Evolutionary conservation across 1,140 invertebrate genomes (phyloP).

Genomic region (Bathynomus jamesi): DNA sequence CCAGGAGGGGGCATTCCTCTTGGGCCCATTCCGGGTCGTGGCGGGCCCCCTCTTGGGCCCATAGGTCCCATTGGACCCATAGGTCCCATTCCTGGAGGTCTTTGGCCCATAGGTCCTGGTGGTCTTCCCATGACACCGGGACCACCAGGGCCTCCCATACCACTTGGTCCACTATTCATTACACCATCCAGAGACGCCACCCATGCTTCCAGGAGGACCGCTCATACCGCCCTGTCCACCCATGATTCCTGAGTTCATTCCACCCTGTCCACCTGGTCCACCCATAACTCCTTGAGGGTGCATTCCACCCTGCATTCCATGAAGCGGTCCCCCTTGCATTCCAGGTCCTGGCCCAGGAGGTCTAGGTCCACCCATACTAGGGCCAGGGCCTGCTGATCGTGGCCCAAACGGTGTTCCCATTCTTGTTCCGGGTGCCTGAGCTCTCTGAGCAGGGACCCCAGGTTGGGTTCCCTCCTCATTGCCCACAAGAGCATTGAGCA

Average conservation of each 20-base stretch:
- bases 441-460: conserved; percentile 10
- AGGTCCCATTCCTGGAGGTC: conserved; percentile 17
- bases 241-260: neutral
- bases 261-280: neutral
- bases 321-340: conserved; percentile 4
- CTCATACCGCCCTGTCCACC: neutral
- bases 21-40: conserved; percentile 27
- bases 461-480: conserved; percentile 39
- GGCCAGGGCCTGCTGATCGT: conserved; percentile 23
- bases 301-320: conserved; percentile 13
- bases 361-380: conserved; percentile 14
- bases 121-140: conserved; percentile 15
- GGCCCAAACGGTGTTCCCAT: conserved; percentile 23
- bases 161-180: neutral
- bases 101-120: conserved; percentile 19
- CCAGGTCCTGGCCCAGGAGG: conserved; percentile 18
- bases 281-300: neutral
- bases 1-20: conserved; percentile 27
- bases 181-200: conserved; percentile 1
- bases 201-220: neutral
- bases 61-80: conserved; percentile 7
- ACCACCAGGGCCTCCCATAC: conserved; percentile 7
- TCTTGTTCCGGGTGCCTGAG: conserved; percentile 17
- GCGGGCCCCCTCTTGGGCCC: conserved; percentile 25
- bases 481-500: conserved; percentile 46